Conservation (phyloP, 2,797 vertebrate species). For the Synanceia verrucosa region DNA sequence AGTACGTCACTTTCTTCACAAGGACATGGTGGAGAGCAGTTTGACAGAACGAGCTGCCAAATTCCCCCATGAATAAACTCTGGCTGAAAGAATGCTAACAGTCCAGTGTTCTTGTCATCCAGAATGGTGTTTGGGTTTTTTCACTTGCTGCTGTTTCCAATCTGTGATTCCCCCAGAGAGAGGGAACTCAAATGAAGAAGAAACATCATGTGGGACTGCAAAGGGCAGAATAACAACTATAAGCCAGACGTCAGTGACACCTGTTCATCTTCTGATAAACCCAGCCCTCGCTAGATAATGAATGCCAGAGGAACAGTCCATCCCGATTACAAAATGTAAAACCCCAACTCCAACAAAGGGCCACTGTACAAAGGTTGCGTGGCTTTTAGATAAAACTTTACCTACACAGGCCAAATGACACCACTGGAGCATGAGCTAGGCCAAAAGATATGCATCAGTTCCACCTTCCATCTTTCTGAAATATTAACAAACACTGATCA, state of each 20-base stretch:
- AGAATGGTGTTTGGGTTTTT: conserved; percentile 45
- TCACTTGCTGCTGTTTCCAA: conserved; percentile 15
- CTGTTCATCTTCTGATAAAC: conserved; percentile 47
- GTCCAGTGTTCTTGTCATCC: conserved; percentile 48
- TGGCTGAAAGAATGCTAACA: conserved; percentile 75
- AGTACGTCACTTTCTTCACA: conserved; percentile 43
- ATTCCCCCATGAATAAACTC: conserved; percentile 68
- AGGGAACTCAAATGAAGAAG: conserved; percentile 48
- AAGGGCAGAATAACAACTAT: conserved; percentile 57
- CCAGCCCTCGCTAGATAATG: conserved; percentile 38
- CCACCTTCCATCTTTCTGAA: conserved; percentile 7
- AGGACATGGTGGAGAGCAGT: conserved; percentile 56
- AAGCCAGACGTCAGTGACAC: conserved; percentile 40
- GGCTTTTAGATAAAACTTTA: conserved; percentile 48
- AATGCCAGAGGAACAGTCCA: conserved; percentile 30
- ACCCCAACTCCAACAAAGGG: conserved; percentile 44
- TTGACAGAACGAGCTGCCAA: conserved; percentile 55
- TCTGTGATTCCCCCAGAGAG: conserved; percentile 11
- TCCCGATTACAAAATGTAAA: conserved; percentile 48
- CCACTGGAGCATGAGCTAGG: background rate
- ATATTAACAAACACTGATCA: conserved; percentile 2
- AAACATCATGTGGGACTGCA: conserved; percentile 6
- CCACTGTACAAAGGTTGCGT: conserved; percentile 39
- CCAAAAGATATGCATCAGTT: conserved; percentile 25
- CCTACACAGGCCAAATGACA: conserved; percentile 12